Base-by-base conservation (phyloP, 1,140 invertebrate species). In the Asobara japonica region DNA sequence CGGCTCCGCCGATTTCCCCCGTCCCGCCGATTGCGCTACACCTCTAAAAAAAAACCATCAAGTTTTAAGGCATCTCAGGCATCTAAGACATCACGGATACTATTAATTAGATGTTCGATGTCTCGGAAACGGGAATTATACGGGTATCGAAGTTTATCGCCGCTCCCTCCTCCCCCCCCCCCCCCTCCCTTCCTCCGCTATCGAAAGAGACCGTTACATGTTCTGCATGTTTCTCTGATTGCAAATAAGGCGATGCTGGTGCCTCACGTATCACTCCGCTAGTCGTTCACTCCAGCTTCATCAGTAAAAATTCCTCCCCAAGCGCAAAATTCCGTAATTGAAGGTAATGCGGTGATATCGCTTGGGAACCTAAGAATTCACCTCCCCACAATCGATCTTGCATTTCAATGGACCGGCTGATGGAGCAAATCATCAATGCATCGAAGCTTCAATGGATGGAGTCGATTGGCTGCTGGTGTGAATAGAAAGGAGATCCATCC, bases 81-180 rank as follows among this genome's bases (percentile, higher is more conserved):
- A 27, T 31, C 66, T 18, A 13, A 69, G 11, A 16, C 48, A 60
- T 56, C 33, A 45, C 41, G 41, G n/a, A 11, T 25, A 22, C 60
- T 56, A 74, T 74, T 69, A 74, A 74, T 74, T 74, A 70, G 65
- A 38, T 69, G 67, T 73, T 69, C 69, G 72, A 74, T 68, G 72
- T 62, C 45, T 56, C 38, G 18, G 48, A 74, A 74, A 74, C 72
- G 72, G 72, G 72, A 74, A 74, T 70, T 74, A 29, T 31, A 65
- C 38, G 38, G 20, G 30, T 61, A 36, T 60, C 10, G 16, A 11
- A 56, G 45, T 66, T 73, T 69, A 69, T 70, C 72, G 31, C 30
- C 51, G 45, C 41, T 45, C 67, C 65, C 48, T 70, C 29, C n/a
- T n/a, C n/a, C n/a, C n/a, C n/a, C n/a, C n/a, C n/a, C n/a, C n/a